Conservation (phyloP, 2,113 vertebrate species). For the Leptosomus discolor region DNA sequence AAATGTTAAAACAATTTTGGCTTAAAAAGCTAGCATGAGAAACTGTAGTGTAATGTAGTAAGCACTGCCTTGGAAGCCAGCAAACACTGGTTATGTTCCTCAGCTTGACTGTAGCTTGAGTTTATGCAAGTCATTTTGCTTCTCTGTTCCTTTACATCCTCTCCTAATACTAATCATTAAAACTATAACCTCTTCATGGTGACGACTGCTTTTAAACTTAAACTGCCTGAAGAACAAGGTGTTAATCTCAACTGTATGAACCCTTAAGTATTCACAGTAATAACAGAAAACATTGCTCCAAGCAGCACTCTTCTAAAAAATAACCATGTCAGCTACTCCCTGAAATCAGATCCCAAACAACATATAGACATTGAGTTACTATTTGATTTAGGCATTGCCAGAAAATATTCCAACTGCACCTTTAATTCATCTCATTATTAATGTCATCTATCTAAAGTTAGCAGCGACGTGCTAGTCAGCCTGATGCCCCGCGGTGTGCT, state of each 20-base stretch:
- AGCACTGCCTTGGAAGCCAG: background rate
- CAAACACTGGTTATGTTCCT: background rate
- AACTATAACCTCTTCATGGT: background rate
- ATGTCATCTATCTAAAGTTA: background rate
- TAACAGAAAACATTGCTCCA: background rate
- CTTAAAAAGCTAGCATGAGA: background rate
- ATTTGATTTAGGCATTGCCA: background rate
- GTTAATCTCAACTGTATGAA: background rate
- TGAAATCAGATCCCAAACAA: background rate
- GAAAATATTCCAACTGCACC: background rate
- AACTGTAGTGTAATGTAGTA: background rate
- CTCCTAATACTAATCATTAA: background rate
- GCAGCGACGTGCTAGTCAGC: background rate
- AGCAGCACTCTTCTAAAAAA: background rate
- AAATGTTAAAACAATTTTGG: background rate
- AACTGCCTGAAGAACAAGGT: background rate
- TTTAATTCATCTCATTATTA: slow-evolving; percentile 5
- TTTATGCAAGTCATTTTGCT: background rate
- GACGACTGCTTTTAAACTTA: background rate
- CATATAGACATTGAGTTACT: background rate
- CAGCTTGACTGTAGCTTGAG: background rate
- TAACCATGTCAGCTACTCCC: background rate
- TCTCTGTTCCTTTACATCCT: background rate
- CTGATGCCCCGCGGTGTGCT: background rate
- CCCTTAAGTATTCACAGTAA: background rate